These are phyloP conservation scores for Apeira syringaria DNA, from an alignment of 2,888 invertebrate genomes.

Conservation along the genomic window DNA sequence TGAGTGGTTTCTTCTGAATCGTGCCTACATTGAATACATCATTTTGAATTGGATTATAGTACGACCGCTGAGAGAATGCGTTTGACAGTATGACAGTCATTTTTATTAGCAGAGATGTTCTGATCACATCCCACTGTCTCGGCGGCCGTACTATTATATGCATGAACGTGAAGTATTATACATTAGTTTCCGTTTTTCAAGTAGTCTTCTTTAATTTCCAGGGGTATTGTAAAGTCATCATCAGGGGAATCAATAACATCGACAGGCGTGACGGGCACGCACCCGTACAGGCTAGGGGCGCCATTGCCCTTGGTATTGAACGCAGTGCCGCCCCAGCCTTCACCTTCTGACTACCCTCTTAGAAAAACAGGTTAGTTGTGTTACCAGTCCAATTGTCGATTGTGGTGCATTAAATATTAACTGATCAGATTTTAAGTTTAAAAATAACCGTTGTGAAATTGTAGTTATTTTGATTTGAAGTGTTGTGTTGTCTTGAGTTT, in stretches of 20 bases:
- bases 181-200: neutral
- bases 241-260: constrained; percentile 86
- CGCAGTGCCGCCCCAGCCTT: constrained; percentile 61
- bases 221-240: constrained; percentile 86
- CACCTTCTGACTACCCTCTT: constrained; percentile 91
- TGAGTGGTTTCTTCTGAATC: constrained; percentile 52
- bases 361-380: constrained; percentile 94
- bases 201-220: constrained; percentile 35
- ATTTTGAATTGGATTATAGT: no score
- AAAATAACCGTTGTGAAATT: no score
- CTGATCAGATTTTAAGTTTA: no score
- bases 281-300: constrained; percentile 88
- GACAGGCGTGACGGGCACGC: constrained; percentile 81
- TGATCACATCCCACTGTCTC: no score
- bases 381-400: neutral
- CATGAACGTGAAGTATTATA: neutral
- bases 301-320: constrained; percentile 70
- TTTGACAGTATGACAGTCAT: no score
- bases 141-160: no score
- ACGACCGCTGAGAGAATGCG: no score
- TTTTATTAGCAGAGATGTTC: no score
- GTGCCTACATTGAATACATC: no score
- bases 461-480: neutral
- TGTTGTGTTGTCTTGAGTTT: constrained; percentile 7
- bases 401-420: no score